A percentile compares a stretch with the other conserved stretches of the same genome.
phyloP scores from a whole-genome alignment of 2,888 invertebrate species.

The Andrena minutula region DNA sequence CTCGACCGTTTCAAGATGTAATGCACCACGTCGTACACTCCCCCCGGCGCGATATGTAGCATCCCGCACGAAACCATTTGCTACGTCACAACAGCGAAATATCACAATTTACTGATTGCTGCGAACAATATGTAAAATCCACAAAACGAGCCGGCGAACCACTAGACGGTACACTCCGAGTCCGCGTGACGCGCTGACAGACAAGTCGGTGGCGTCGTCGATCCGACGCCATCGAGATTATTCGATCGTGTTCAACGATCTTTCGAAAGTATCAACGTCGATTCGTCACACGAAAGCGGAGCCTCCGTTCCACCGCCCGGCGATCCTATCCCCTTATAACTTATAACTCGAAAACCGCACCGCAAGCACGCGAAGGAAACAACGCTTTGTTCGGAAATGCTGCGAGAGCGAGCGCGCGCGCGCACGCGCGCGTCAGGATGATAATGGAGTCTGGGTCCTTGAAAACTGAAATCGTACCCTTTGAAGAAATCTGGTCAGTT shows the following conservation, averaged over 20 bases:
- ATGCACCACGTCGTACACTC: slow-evolving; percentile 47
- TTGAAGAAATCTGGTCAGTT: slow-evolving; percentile 83
- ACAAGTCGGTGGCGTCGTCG: slow-evolving; percentile 62
- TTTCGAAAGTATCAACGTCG: slow-evolving; percentile 26
- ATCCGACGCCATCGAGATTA: slow-evolving; percentile 65
- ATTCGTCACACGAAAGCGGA: neutral
- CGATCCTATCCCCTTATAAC: neutral
- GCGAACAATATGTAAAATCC: slow-evolving; percentile 18
- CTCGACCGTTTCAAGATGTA: slow-evolving; percentile 49
- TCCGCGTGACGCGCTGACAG: slow-evolving; percentile 57
- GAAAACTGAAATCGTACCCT: slow-evolving; percentile 85
- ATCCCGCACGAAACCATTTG: slow-evolving; percentile 22
- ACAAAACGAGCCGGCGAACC: slow-evolving; percentile 41
- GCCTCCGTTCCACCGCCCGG: neutral
- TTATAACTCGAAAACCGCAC: neutral
- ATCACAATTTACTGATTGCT: slow-evolving; percentile 28
- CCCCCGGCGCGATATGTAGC: neutral
- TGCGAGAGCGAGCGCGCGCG: slow-evolving; percentile 31
- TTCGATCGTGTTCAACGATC: slow-evolving; percentile 30
- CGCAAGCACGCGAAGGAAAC: neutral
- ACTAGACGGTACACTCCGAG: slow-evolving; percentile 46
- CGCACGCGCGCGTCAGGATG: slow-evolving; percentile 69
- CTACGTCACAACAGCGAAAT: slow-evolving; percentile 21
- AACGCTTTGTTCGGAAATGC: slow-evolving; percentile 60
- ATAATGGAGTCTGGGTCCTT: slow-evolving; percentile 82